Base-by-base conservation (phyloP, 2,113 vertebrate species). In the Addax nasomaculatus region DNA sequence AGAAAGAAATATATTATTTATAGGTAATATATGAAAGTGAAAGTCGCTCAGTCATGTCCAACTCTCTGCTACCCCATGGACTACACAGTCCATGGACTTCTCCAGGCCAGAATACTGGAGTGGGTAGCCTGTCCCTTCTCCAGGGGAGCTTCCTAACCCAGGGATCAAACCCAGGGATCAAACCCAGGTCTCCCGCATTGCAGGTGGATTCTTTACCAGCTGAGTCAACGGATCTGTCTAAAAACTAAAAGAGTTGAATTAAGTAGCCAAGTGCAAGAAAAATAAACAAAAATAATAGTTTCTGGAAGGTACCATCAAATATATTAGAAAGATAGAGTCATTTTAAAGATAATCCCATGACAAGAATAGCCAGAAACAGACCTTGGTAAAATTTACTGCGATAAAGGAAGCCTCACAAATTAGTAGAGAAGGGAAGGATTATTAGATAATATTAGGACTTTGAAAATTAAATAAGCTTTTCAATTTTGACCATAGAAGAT, bases 1-100 rank as follows among this genome's bases (percentile, higher is more conserved):
- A 45, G 57, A 78, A 94, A 85, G 13, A 25, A 95, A 89, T 91
- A 58, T 25, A 29, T 62, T 93, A 29, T 88, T 97, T 96, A 49
- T 84, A 51, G 49, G 43, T 91, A 79, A 83, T 51, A 47, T 49
- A 23, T 73, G 67, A 73, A 73, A 73, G 67, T 39, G n/a, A 73
- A 73, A 73, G 67, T 73, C 3, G 19, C 67, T 73, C 67, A 73
- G 36, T 73, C 1, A 0, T 39, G 36, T 25, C 67, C 10, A 6
- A 25, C 67, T 70, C 67, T 73, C 23, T 73, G 36, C 5, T 23
- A 73, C 67, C 67, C 19, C n/a, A 39, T 73, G 67, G 67, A 70
- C 19, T 39, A 12, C 6, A 23, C 19, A 39, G 19, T 70, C 67
- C 67, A 70, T 70, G 36, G 10, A 39, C 21, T 73, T 39, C 67